A percentile compares a stretch with the other conserved stretches of the same genome.
Evolutionary conservation across 2,113 vertebrate species (phyloP).

Genomic region (Halcyon malimbica): DNA sequence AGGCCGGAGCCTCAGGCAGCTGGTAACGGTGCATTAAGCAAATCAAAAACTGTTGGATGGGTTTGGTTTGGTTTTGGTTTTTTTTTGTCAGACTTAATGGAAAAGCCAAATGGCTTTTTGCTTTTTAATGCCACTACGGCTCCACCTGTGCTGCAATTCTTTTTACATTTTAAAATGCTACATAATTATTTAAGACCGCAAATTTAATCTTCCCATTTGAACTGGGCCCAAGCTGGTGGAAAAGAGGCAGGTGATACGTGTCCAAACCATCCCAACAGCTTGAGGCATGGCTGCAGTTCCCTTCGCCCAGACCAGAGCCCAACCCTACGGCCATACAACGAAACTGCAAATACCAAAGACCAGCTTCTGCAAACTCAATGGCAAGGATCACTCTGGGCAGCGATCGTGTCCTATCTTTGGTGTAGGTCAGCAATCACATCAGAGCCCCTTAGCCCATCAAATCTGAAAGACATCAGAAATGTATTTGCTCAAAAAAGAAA

Average conservation of each 20-base stretch:
- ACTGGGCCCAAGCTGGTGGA: background rate
- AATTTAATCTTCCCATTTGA: background rate
- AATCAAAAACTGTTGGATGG: background rate
- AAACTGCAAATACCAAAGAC: rapidly evolving
- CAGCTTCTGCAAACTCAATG: no score
- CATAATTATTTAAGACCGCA: background rate
- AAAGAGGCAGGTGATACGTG: rapidly evolving
- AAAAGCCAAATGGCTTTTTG: background rate
- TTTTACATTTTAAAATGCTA: background rate
- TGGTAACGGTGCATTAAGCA: background rate
- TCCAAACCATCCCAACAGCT: background rate
- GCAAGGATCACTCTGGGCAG: background rate
- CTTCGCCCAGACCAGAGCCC: background rate
- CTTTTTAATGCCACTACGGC: background rate
- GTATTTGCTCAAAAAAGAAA: background rate
- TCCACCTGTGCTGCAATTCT: background rate
- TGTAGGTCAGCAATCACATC: background rate
- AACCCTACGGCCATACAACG: rapidly evolving
- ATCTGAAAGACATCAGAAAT: background rate
- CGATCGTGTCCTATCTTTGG: rapidly evolving
- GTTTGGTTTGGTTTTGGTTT: background rate
- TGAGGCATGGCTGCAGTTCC: rapidly evolving
- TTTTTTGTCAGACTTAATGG: background rate
- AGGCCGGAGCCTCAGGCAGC: background rate
- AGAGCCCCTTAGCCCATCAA: no score